These are phyloP conservation scores for Macrobrachium rosenbergii DNA, from an alignment of 1,140 invertebrate genomes.

Conservation along the genomic window DNA sequence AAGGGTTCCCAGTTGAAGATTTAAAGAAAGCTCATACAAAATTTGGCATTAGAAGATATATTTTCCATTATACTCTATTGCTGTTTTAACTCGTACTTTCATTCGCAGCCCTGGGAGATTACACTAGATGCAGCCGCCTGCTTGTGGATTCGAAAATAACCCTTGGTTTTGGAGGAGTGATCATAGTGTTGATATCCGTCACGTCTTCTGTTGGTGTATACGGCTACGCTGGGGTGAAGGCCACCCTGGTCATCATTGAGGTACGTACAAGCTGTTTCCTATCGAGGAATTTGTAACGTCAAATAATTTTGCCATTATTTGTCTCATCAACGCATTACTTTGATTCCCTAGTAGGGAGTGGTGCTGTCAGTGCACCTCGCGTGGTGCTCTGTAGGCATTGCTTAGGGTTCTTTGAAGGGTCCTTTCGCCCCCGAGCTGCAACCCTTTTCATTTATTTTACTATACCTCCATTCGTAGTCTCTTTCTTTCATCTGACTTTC, in stretches of 20 bases:
- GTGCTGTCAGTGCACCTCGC: too few relatives aligned
- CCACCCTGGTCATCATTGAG: slow-evolving; percentile 97
- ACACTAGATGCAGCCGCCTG: slow-evolving; percentile 69
- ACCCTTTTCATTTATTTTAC: slow-evolving; percentile 10
- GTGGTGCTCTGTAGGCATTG: too few relatives aligned
- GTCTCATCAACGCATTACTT: too few relatives aligned
- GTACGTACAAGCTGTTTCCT: slow-evolving; percentile 82
- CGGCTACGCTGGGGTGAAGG: slow-evolving; percentile 88
- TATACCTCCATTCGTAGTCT: neutral
- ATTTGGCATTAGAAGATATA: too few relatives aligned
- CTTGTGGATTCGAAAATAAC: slow-evolving; percentile 87
- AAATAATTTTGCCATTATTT: too few relatives aligned
- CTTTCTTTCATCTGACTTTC: neutral
- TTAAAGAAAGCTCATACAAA: too few relatives aligned
- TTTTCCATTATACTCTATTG: too few relatives aligned
- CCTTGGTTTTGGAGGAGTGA: slow-evolving; percentile 88
- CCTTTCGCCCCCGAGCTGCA: slow-evolving; percentile 85
- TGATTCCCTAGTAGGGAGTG: too few relatives aligned
- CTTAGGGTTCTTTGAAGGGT: too few relatives aligned
- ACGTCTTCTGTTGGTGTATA: slow-evolving; percentile 92
- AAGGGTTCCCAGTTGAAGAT: too few relatives aligned
- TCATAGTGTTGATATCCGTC: slow-evolving; percentile 94
- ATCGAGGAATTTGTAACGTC: too few relatives aligned
- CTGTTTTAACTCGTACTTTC: neutral
- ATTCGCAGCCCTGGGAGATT: slow-evolving; percentile 53